Evolutionary conservation across 2,797 vertebrate species (phyloP).

Genomic region (Rousettus madagascariensis): DNA sequence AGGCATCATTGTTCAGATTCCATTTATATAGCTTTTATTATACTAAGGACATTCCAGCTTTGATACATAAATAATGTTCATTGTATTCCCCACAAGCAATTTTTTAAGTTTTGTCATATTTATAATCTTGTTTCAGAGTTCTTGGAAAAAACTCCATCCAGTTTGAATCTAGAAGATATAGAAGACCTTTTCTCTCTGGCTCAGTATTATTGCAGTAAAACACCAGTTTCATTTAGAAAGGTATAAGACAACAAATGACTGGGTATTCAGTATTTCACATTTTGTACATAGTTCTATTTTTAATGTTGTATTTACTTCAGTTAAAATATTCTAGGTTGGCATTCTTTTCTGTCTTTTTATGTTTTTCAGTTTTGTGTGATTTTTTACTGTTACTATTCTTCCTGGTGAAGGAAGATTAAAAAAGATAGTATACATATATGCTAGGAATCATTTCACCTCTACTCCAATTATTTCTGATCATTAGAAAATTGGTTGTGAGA

Average conservation of each 20-base stretch:
- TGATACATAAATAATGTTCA: not conserved
- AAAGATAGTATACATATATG: not conserved
- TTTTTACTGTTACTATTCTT: not conserved
- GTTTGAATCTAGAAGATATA: slow-evolving; percentile 93
- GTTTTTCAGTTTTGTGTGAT: not conserved
- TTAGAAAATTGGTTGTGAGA: not conserved
- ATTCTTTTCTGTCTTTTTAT: not conserved
- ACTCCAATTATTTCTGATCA: slow-evolving; percentile 24
- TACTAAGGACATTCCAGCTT: slow-evolving; percentile 1
- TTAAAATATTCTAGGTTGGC: slow-evolving; percentile 44
- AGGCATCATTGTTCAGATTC: slow-evolving; percentile 12
- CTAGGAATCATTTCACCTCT: not conserved
- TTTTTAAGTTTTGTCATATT: slow-evolving; percentile 15
- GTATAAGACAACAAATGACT: slow-evolving; percentile 80
- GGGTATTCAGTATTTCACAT: not conserved
- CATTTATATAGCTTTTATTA: not conserved
- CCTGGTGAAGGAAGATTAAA: not conserved
- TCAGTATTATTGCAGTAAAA: slow-evolving; percentile 98
- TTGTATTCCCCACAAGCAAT: not conserved
- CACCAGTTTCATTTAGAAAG: slow-evolving; percentile 97
- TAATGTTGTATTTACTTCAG: not conserved
- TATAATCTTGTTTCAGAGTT: slow-evolving; percentile 86
- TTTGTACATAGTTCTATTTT: slow-evolving; percentile 18
- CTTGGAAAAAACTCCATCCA: slow-evolving; percentile 92
- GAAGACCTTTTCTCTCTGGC: slow-evolving; percentile 97